phyloP scores from a whole-genome alignment of 1,140 invertebrate species.

The Diachasmimorpha longicaudata region DNA sequence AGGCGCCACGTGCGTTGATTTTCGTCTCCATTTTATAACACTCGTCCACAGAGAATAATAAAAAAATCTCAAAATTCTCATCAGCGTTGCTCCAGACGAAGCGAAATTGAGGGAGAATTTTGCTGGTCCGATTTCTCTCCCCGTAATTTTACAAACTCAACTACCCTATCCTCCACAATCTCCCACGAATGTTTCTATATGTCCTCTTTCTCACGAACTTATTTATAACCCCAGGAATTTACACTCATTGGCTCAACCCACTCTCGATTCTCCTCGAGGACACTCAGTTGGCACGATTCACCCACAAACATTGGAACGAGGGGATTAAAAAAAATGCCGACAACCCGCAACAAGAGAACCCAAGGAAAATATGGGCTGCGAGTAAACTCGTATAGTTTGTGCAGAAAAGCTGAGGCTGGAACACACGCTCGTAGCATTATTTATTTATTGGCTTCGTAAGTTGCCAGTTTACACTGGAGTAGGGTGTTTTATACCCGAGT shows the following conservation, averaged over 20 bases:
- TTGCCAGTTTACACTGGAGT: slow-evolving; percentile 32
- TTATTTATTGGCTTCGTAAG: slow-evolving; percentile 41
- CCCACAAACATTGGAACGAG: background rate
- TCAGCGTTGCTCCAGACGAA: too few relatives aligned
- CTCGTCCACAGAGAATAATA: too few relatives aligned
- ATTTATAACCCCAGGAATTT: too few relatives aligned
- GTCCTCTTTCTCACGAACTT: too few relatives aligned
- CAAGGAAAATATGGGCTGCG: slow-evolving; percentile 28
- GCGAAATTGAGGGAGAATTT: too few relatives aligned
- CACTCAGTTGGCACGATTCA: too few relatives aligned
- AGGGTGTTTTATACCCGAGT: slow-evolving; percentile 1
- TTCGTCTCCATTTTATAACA: background rate
- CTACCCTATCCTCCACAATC: too few relatives aligned
- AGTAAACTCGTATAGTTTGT: slow-evolving; percentile 35
- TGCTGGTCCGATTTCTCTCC: too few relatives aligned
- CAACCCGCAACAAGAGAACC: background rate
- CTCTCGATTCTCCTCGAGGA: too few relatives aligned
- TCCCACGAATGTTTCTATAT: too few relatives aligned
- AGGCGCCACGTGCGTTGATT: background rate
- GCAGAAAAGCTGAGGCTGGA: slow-evolving; percentile 21
- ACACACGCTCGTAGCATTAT: slow-evolving; percentile 25
- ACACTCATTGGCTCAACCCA: too few relatives aligned
- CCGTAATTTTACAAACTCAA: too few relatives aligned
- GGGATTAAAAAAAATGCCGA: background rate
- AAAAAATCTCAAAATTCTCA: background rate